Evolutionary conservation across 2,113 vertebrate genomes (phyloP).

Genomic region (Reinhardtius hippoglossoides): DNA sequence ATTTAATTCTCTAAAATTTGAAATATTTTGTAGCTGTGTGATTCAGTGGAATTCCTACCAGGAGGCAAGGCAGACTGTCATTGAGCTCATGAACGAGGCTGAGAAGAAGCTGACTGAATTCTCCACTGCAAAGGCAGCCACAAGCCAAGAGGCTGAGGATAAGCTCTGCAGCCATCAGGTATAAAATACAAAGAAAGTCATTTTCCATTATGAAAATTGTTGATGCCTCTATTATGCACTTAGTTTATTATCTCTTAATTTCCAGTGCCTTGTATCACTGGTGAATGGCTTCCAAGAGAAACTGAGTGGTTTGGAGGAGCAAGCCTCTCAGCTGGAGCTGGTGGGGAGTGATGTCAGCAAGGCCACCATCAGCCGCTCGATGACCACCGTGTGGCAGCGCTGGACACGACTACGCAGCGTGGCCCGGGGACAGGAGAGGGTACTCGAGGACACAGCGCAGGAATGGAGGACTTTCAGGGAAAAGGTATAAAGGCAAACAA

Average conservation of each 20-base stretch:
- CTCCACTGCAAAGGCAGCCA: slow-evolving; percentile 88
- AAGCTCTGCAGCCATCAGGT: slow-evolving; percentile 91
- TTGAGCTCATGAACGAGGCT: slow-evolving; percentile 93
- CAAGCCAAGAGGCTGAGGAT: slow-evolving; percentile 87
- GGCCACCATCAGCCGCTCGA: slow-evolving; percentile 91
- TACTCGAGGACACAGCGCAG: slow-evolving; percentile 91
- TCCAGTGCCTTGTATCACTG: slow-evolving; percentile 87
- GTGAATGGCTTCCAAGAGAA: slow-evolving; percentile 93
- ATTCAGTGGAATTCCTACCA: slow-evolving; percentile 92
- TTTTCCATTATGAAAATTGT: background rate
- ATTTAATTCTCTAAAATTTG: background rate
- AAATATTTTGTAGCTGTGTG: slow-evolving; percentile 83
- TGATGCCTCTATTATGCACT: background rate
- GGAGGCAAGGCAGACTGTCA: slow-evolving; percentile 89
- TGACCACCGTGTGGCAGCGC: slow-evolving; percentile 95
- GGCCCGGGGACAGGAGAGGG: slow-evolving; percentile 91
- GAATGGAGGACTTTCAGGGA: slow-evolving; percentile 90
- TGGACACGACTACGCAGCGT: slow-evolving; percentile 92
- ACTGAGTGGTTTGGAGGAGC: slow-evolving; percentile 89
- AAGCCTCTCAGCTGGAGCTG: slow-evolving; percentile 88
- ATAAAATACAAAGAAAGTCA: slow-evolving; percentile 11
- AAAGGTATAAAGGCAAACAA: slow-evolving; percentile 82
- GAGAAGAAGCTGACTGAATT: slow-evolving; percentile 95
- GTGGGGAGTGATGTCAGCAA: slow-evolving; percentile 91
- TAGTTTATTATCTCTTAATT: background rate